Evolutionary conservation across 92 coral and sea anemone genomes (phyloP).

Genomic region (Siderastrea siderea): DNA sequence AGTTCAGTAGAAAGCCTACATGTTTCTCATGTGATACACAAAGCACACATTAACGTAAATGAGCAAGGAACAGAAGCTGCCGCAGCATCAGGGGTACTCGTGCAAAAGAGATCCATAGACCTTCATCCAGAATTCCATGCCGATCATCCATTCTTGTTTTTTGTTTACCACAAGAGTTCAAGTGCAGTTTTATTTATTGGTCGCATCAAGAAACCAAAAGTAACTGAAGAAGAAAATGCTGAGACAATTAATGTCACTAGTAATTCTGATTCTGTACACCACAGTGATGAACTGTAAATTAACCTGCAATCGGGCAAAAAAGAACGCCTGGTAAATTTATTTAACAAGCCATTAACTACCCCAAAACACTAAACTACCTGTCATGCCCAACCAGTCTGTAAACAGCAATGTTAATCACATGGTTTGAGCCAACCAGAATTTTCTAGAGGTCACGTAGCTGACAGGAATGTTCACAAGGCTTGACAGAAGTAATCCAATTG

Average conservation of each 20-base stretch:
- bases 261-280: neutral
- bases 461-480: too few species aligned
- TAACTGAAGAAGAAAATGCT: conserved; percentile 22
- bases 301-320: neutral
- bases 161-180: conserved; percentile 76
- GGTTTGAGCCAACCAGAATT: too few species aligned
- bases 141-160: conserved; percentile 91
- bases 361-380: too few species aligned
- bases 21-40: conserved; percentile 87
- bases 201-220: conserved; percentile 39
- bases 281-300: conserved; percentile 23
- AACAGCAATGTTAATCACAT: too few species aligned
- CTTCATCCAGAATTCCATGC: conserved; percentile 82
- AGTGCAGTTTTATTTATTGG: conserved; percentile 84
- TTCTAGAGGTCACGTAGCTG: too few species aligned
- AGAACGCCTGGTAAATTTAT: neutral
- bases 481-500: too few species aligned
- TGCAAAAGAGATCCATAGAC: conserved; percentile 79
- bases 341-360: neutral
- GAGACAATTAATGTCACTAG: neutral
- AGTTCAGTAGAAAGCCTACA: conserved; percentile 68
- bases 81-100: conserved; percentile 80
- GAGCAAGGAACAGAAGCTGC: conserved; percentile 94
- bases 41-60: conserved; percentile 79
- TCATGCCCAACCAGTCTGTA: too few species aligned